These are phyloP conservation scores for Thomomys bottae DNA, from an alignment of 2,113 vertebrate species.

Conservation along the genomic window DNA sequence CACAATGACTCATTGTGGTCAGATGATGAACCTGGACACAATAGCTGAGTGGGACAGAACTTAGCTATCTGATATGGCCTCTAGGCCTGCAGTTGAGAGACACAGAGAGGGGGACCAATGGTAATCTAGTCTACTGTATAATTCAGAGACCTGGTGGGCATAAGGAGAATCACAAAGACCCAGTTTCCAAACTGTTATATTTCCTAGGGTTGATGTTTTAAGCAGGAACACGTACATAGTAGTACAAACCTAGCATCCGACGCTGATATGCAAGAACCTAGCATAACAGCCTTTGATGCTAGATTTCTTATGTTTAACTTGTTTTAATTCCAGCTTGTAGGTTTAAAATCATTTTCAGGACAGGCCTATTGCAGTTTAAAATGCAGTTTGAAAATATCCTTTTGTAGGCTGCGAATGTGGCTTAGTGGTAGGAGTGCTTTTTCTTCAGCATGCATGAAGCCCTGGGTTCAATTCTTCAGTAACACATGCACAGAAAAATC, in stretches of 20 bases:
- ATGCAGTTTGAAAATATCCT: not conserved
- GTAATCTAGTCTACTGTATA: not conserved
- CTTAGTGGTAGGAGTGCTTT: too few species aligned
- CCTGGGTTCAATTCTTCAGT: too few species aligned
- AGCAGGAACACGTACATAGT: not conserved
- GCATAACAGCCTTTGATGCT: too few species aligned
- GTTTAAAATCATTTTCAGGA: conserved; percentile 13
- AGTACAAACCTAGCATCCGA: not conserved
- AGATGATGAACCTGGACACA: not conserved
- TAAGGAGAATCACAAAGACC: not conserved
- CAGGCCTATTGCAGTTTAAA: not conserved
- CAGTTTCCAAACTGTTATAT: not conserved
- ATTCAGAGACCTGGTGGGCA: not conserved
- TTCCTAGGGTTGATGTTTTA: not conserved
- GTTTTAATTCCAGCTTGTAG: not conserved
- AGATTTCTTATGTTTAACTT: not conserved
- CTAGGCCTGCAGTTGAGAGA: not conserved
- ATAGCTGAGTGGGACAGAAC: not conserved
- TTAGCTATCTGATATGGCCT: not conserved
- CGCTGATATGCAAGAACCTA: too few species aligned
- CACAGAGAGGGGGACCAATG: not conserved
- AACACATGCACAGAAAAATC: too few species aligned
- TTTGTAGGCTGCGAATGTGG: not conserved
- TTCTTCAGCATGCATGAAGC: too few species aligned
- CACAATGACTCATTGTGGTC: not conserved